Conservation (phyloP, 1,140 invertebrate genomes). For the Plectus sambesii region DNA sequence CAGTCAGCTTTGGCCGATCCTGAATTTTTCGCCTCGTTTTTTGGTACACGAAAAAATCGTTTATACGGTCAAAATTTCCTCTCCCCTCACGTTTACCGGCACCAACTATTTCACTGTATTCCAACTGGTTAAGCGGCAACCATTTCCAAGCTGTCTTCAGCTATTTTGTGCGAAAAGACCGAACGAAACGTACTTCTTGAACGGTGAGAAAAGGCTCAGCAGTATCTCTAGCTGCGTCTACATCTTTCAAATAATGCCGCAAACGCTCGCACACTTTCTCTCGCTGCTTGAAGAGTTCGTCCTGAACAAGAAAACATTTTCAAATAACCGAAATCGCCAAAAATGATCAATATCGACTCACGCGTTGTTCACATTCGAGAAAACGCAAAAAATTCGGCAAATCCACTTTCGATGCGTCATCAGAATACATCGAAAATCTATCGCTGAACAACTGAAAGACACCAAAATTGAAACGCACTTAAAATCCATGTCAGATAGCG, state of each 20-base stretch:
- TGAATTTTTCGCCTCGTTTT: too few species aligned
- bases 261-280: constrained; percentile 26
- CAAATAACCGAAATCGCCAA: constrained; percentile 8
- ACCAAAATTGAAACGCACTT: background rate
- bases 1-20: too few species aligned
- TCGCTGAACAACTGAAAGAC: background rate
- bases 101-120: too few species aligned
- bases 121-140: too few species aligned
- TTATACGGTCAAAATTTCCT: too few species aligned
- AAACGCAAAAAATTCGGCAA: constrained; percentile 22
- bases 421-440: constrained; percentile 1
- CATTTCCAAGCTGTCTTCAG: too few species aligned
- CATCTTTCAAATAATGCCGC: constrained; percentile 28
- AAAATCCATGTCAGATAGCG: background rate
- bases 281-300: constrained; percentile 15
- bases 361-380: constrained; percentile 19
- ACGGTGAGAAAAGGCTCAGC: constrained; percentile 25
- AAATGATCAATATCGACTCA: too few species aligned
- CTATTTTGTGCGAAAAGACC: background rate
- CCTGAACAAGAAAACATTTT: constrained; percentile 20
- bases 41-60: too few species aligned
- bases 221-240: constrained; percentile 27
- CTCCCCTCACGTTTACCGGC: too few species aligned
- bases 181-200: constrained; percentile 14
- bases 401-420: constrained; percentile 12